Evolutionary conservation across 2,113 vertebrate species (phyloP).

Genomic region (Lynx canadensis): DNA sequence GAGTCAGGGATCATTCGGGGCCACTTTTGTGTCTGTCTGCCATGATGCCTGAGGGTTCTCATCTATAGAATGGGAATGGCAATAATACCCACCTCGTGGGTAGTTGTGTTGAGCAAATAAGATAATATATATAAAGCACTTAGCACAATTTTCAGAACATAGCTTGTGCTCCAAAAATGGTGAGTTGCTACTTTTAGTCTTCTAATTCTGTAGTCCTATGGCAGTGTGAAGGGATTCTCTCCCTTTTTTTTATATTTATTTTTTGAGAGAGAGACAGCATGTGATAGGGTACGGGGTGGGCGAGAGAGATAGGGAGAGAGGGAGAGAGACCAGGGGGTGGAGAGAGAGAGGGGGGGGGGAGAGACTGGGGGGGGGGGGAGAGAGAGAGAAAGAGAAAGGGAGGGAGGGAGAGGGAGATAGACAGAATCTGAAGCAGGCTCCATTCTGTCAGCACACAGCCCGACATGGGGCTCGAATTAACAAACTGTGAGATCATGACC

Average conservation of each 20-base stretch:
- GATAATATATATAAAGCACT: background rate
- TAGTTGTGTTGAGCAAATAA: background rate
- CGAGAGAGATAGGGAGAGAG: too few relatives aligned
- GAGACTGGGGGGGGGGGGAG: too few relatives aligned
- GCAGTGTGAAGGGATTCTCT: background rate
- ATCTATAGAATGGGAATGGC: background rate
- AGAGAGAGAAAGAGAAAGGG: too few relatives aligned
- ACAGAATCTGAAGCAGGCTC: too few relatives aligned
- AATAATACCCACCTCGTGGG: rapidly evolving
- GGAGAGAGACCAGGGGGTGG: too few relatives aligned
- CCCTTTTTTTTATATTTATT: background rate
- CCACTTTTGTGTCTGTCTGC: background rate
- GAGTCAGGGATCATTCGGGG: background rate
- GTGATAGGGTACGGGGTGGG: too few relatives aligned
- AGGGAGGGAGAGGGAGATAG: too few relatives aligned
- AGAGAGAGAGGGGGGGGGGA: too few relatives aligned
- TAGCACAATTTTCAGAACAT: background rate
- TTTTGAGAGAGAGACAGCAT: too few relatives aligned
- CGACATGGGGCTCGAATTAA: too few relatives aligned
- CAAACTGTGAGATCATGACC: too few relatives aligned
- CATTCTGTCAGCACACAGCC: too few relatives aligned
- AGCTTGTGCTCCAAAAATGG: background rate
- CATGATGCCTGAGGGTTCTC: background rate
- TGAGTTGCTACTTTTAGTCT: background rate
- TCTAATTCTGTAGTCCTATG: background rate